Percentiles rank a stretch among this genome's conserved stretches.
These are phyloP conservation scores for Protobothrops flavoviridis DNA, from an alignment of 2,113 vertebrate species.

Conservation along the genomic window DNA sequence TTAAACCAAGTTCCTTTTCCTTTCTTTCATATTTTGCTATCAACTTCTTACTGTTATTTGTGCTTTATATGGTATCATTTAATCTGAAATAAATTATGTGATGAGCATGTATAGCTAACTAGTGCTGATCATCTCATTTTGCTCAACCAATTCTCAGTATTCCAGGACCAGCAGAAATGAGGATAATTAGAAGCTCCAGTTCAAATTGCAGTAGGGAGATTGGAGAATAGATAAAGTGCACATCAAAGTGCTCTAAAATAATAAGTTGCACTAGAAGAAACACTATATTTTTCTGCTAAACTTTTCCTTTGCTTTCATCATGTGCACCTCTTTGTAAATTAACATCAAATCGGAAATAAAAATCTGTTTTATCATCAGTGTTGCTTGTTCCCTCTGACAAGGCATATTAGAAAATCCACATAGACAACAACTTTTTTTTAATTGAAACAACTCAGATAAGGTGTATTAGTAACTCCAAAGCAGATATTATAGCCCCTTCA, in stretches of 20 bases:
- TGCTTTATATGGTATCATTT: not conserved
- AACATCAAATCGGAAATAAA: conserved; percentile 36
- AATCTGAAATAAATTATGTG: not conserved
- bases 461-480: conserved; percentile 29
- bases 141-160: not conserved
- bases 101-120: not conserved
- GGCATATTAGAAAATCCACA: conserved; percentile 37
- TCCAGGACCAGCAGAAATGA: not conserved
- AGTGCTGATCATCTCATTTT: not conserved
- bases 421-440: conserved; percentile 12
- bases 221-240: conserved; percentile 17
- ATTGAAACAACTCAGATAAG: conserved; percentile 40
- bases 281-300: not conserved
- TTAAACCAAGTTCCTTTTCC: not conserved
- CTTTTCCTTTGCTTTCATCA: conserved; percentile 44
- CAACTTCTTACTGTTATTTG: too few species aligned
- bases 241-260: not conserved
- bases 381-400: too few species aligned
- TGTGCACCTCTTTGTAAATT: conserved; percentile 24
- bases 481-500: conserved; percentile 34
- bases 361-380: conserved; percentile 29
- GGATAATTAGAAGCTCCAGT: not conserved
- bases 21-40: not conserved
- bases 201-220: not conserved
- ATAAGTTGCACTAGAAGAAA: conserved; percentile 23